Evolutionary conservation across 2,113 vertebrate genomes (phyloP).

Genomic region (Carassius carassius): DNA sequence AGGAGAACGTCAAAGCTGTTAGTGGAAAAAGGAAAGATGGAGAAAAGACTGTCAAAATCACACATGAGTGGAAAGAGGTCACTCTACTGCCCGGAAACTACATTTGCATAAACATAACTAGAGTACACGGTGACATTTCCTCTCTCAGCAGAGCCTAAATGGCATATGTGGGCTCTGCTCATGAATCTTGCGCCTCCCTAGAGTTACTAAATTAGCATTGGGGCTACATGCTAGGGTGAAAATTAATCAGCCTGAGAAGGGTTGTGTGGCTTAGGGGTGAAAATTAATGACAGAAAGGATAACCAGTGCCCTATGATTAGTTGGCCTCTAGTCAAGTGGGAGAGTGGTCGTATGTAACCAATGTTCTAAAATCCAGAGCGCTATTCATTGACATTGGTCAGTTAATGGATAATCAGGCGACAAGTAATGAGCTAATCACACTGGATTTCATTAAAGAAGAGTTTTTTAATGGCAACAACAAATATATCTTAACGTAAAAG

Average conservation of each 20-base stretch:
- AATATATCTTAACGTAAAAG: neutral
- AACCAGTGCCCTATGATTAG: slow-evolving; percentile 58
- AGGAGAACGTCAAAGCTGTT: slow-evolving; percentile 92
- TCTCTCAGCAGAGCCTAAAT: slow-evolving; percentile 49
- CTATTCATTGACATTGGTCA: neutral
- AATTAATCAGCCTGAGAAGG: slow-evolving; percentile 60
- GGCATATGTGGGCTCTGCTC: slow-evolving; percentile 50
- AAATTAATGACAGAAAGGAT: slow-evolving; percentile 57
- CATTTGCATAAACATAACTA: slow-evolving; percentile 56
- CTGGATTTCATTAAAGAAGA: neutral
- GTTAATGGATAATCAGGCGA: neutral
- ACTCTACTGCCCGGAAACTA: slow-evolving; percentile 46
- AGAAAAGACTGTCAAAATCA: slow-evolving; percentile 31
- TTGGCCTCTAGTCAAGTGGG: slow-evolving; percentile 52
- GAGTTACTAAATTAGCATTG: slow-evolving; percentile 54
- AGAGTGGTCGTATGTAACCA: slow-evolving; percentile 37
- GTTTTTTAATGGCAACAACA: neutral
- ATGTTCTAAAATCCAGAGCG: slow-evolving; percentile 19
- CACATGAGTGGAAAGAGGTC: slow-evolving; percentile 49
- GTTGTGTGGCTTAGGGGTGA: slow-evolving; percentile 58
- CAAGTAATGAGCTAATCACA: neutral
- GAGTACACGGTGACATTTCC: slow-evolving; percentile 56
- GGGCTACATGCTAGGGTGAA: slow-evolving; percentile 63
- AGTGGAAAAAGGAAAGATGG: slow-evolving; percentile 25
- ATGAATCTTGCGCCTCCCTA: slow-evolving; percentile 50